These are phyloP conservation scores for Cyrtorhinus lividipennis DNA, from an alignment of 1,140 invertebrate genomes.

Conservation along the genomic window DNA sequence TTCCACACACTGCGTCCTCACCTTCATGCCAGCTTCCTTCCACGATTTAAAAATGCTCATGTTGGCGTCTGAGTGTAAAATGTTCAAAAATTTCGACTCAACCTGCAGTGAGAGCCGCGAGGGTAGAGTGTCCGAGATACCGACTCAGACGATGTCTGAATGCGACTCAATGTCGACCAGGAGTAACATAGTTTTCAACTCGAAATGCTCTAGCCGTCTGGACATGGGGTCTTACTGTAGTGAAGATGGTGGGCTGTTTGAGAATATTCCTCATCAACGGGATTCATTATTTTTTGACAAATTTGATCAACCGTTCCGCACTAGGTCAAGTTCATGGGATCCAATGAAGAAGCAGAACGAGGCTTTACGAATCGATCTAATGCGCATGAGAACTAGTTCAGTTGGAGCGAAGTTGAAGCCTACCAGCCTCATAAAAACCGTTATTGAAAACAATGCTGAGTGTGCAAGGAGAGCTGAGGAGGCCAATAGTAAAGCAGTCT, in stretches of 20 bases:
- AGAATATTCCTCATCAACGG: background rate
- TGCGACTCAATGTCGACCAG: background rate
- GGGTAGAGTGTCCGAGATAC: background rate
- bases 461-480: background rate
- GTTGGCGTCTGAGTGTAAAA: conserved; percentile 24
- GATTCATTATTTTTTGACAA: no score
- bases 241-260: background rate
- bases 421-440: conserved; percentile 16
- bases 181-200: background rate
- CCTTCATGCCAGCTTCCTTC: conserved; percentile 49
- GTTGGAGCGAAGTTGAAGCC: conserved; percentile 25
- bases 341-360: conserved; percentile 21
- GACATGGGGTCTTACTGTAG: background rate
- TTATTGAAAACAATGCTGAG: conserved; percentile 1
- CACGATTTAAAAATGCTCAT: conserved; percentile 37
- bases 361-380: conserved; percentile 18
- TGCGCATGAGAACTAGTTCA: conserved; percentile 23
- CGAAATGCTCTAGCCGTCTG: background rate
- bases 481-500: conserved; percentile 5
- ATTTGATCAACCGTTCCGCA: conserved; percentile 21
- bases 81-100: conserved; percentile 20
- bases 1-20: conserved; percentile 46
- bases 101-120: background rate
- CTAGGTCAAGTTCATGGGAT: conserved; percentile 26
- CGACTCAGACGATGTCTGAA: no score